Conservation (phyloP, 2,888 invertebrate genomes). For the Thereva nobilitata region DNA sequence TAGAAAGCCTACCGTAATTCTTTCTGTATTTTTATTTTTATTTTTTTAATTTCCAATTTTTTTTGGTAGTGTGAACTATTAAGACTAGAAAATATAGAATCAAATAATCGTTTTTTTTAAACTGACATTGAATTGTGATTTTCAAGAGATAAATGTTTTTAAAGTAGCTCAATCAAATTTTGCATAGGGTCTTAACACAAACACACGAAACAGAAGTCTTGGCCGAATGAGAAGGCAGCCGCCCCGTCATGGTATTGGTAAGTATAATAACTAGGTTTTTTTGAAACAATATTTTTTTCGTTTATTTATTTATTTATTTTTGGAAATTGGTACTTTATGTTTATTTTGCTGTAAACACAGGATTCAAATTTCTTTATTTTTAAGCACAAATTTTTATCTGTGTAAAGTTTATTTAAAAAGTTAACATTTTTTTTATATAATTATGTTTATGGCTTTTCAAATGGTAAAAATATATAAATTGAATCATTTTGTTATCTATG, state of each 20-base stretch:
- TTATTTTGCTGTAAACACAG: slow-evolving; percentile 26
- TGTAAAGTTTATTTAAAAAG: no score
- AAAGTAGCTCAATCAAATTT: slow-evolving; percentile 43
- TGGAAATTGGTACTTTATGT: slow-evolving; percentile 13
- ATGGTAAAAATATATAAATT: no score
- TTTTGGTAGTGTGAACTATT: no score
- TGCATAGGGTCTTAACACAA: slow-evolving; percentile 60
- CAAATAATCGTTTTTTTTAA: no score
- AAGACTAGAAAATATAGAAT: no score
- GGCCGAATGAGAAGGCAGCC: slow-evolving; percentile 60
- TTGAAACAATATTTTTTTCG: slow-evolving; percentile 2
- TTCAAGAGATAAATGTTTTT: slow-evolving; percentile 11
- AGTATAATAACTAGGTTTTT: slow-evolving; percentile 46
- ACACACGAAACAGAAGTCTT: slow-evolving; percentile 60
- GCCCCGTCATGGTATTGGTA: slow-evolving; percentile 61
- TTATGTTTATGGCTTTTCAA: no score
- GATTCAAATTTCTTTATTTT: slow-evolving; percentile 25
- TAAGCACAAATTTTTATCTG: slow-evolving; percentile 8
- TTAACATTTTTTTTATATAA: no score
- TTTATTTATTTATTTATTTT: slow-evolving; percentile 12
- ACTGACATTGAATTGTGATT: no score
- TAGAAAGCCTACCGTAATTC: no score
- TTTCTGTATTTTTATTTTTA: no score
- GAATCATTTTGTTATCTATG: no score
- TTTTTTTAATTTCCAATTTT: no score